A percentile compares a stretch with the other conserved stretches of the same genome.
Conservation (phyloP, 35 echinoderm and acorn worm genomes). For the Apostichopus parvimensis region DNA sequence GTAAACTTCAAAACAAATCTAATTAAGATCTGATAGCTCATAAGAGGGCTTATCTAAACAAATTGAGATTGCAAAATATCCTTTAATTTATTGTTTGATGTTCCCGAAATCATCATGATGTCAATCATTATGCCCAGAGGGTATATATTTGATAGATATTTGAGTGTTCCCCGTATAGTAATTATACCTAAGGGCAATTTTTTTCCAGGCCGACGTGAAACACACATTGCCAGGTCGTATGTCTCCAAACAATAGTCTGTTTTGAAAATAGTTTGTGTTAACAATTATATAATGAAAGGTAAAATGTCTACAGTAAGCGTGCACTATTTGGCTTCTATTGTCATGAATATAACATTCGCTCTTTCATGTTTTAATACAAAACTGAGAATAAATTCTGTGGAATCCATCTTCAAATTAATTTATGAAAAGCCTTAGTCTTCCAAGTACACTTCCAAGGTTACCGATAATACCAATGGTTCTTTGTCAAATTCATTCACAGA, state of each 20-base stretch:
- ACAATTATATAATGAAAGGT: neutral
- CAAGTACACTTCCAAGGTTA: too few relatives aligned
- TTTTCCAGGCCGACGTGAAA: neutral
- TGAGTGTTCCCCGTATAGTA: too few relatives aligned
- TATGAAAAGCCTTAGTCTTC: too few relatives aligned
- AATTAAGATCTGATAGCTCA: too few relatives aligned
- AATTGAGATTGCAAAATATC: neutral
- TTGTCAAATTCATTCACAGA: too few relatives aligned
- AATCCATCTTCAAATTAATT: too few relatives aligned
- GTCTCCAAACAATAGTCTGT: neutral
- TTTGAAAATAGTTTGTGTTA: neutral
- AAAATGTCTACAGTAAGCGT: neutral
- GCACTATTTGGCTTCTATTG: too few relatives aligned
- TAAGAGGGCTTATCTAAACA: neutral
- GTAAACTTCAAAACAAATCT: too few relatives aligned
- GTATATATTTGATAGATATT: neutral
- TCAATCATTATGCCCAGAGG: neutral
- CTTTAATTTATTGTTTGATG: neutral
- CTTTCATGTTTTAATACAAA: too few relatives aligned
- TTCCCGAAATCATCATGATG: neutral
- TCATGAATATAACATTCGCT: too few relatives aligned
- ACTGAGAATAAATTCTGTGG: too few relatives aligned
- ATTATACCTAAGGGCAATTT: neutral
- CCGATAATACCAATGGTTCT: too few relatives aligned
- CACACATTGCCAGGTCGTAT: neutral